These are phyloP conservation scores for Drosophila cardini DNA, from an alignment of 1,140 invertebrate species.

Conservation along the genomic window DNA sequence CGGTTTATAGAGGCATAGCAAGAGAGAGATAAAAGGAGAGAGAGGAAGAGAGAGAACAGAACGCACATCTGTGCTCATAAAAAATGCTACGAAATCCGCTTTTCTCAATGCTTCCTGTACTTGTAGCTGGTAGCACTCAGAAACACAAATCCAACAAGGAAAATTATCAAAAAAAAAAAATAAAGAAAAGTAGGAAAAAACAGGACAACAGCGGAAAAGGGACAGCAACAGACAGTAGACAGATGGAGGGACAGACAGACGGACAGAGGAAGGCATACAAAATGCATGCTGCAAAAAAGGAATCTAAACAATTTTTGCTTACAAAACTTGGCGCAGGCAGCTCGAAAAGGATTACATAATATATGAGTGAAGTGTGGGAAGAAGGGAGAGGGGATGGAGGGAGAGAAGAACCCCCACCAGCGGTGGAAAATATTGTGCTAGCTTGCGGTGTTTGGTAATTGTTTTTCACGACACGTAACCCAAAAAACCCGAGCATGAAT, in stretches of 20 bases:
- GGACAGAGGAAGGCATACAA: conserved; percentile 39
- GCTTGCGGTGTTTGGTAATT: conserved; percentile 66
- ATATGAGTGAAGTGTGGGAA: background rate
- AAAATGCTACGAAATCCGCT: conserved; percentile 74
- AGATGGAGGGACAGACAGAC: conserved; percentile 23
- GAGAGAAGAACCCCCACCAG: background rate
- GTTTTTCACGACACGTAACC: conserved; percentile 62
- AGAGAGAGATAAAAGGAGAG: too few species aligned
- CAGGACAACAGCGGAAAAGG: conserved; percentile 21
- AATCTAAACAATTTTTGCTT: conserved; percentile 76
- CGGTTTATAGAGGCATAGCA: background rate
- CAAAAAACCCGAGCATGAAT: conserved; percentile 8
- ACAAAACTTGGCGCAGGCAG: conserved; percentile 53
- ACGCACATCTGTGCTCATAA: conserved; percentile 63
- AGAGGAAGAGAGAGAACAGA: background rate
- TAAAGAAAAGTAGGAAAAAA: conserved; percentile 39
- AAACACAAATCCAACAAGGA: conserved; percentile 62
- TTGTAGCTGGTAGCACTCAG: conserved; percentile 31
- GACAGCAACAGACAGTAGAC: conserved; percentile 5
- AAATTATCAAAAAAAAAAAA: conserved; percentile 80
- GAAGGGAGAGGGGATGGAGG: background rate
- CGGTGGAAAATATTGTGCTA: conserved; percentile 3
- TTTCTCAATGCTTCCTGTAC: conserved; percentile 27
- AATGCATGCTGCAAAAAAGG: conserved; percentile 56
- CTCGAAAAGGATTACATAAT: conserved; percentile 70